phyloP scores from a whole-genome alignment of 37 sponge, comb jelly and placozoan species.

The Aphrocallistes beatrix region DNA sequence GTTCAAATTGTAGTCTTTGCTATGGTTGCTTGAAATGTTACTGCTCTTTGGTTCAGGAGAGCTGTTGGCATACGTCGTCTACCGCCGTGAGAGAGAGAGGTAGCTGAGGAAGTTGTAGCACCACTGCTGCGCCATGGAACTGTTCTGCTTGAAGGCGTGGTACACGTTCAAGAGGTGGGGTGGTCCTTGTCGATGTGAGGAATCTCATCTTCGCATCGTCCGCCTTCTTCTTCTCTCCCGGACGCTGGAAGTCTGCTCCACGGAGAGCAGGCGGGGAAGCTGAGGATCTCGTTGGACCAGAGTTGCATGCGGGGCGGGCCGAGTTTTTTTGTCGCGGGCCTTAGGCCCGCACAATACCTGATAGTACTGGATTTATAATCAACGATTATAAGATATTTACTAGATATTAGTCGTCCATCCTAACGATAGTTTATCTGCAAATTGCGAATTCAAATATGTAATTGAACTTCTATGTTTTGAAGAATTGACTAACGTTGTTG shows the following conservation, averaged over 20 bases:
- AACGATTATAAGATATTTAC: too few relatives aligned
- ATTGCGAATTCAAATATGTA: too few relatives aligned
- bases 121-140: slow-evolving; percentile 79
- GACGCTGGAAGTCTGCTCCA: slow-evolving; percentile 86
- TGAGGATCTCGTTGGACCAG: slow-evolving; percentile 95
- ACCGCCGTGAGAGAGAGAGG: slow-evolving; percentile 84
- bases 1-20: slow-evolving; percentile 95
- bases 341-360: too few relatives aligned
- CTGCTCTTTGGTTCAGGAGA: slow-evolving; percentile 88
- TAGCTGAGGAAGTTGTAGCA: slow-evolving; percentile 93
- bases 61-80: slow-evolving; percentile 92
- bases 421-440: too few relatives aligned
- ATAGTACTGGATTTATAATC: too few relatives aligned
- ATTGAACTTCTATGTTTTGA: too few relatives aligned
- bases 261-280: slow-evolving; percentile 84
- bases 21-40: slow-evolving; percentile 68
- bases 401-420: too few relatives aligned
- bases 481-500: too few relatives aligned
- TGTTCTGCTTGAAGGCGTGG: slow-evolving; percentile 99
- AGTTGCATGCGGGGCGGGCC: too few relatives aligned
- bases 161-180: slow-evolving; percentile 95
- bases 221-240: slow-evolving; percentile 79
- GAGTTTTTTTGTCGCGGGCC: too few relatives aligned
- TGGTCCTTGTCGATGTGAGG: slow-evolving; percentile 99
- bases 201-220: slow-evolving; percentile 98